These are phyloP conservation scores for Mormoops blainvillei DNA, from an alignment of 2,113 vertebrate genomes.

Conservation along the genomic window DNA sequence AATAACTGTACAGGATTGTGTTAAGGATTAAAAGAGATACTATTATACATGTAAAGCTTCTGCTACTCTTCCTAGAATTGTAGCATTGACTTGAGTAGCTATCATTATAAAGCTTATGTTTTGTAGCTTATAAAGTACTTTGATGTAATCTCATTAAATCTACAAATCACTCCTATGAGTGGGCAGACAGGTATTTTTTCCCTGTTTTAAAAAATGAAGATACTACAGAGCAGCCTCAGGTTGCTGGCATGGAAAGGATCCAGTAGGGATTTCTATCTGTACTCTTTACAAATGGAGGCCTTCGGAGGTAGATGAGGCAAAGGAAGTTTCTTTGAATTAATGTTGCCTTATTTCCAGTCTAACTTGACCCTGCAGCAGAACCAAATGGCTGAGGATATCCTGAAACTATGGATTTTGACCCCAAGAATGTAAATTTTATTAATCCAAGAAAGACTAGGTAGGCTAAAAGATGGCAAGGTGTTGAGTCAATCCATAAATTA, in stretches of 20 bases:
- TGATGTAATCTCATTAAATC: background rate
- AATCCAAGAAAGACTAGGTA: conserved; percentile 11
- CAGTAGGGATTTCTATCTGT: background rate
- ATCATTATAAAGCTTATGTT: background rate
- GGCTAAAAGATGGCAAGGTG: background rate
- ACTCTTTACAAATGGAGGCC: background rate
- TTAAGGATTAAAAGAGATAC: background rate
- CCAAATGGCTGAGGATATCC: conserved; percentile 20
- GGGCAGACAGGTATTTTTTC: background rate
- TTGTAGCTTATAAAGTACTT: background rate
- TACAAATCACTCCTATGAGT: background rate
- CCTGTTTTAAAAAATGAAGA: background rate
- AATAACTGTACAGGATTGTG: background rate
- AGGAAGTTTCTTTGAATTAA: conserved; percentile 34
- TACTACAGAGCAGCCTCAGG: background rate
- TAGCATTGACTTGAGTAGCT: background rate
- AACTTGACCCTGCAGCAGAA: background rate
- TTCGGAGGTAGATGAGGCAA: background rate
- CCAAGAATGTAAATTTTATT: background rate
- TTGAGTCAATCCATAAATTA: background rate
- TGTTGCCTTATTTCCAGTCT: conserved; percentile 38
- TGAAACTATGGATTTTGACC: conserved; percentile 33
- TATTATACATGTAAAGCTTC: background rate
- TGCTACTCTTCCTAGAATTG: background rate
- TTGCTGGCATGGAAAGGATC: background rate